These are phyloP conservation scores for Lepidocolaptes lacrymiger DNA, from an alignment of 2,797 vertebrate genomes.

Conservation along the genomic window DNA sequence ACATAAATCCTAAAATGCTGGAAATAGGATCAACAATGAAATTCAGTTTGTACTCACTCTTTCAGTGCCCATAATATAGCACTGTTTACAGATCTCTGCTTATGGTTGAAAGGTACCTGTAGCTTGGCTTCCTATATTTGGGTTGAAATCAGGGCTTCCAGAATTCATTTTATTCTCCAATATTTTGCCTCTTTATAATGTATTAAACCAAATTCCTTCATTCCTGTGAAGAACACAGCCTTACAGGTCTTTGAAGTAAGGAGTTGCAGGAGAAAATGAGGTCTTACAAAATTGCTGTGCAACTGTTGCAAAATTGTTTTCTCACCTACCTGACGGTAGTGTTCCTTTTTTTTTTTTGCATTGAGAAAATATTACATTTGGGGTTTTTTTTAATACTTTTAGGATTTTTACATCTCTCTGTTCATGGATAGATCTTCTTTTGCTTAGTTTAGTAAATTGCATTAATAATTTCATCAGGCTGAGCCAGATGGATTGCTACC, in stretches of 20 bases:
- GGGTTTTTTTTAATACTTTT: not conserved
- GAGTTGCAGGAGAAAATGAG: not conserved
- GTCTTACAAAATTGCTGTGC: not conserved
- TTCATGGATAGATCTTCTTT: not conserved
- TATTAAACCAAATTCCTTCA: not conserved
- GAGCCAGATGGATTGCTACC: slow-evolving; percentile 6
- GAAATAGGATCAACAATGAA: not conserved
- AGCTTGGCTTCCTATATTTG: not conserved
- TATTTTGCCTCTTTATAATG: not conserved
- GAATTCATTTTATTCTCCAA: not conserved
- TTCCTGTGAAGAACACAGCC: not conserved
- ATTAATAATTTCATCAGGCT: not conserved
- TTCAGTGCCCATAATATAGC: not conserved
- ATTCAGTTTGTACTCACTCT: not conserved
- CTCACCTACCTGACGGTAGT: not conserved
- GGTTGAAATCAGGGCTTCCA: not conserved
- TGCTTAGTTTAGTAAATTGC: not conserved
- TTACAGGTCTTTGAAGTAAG: not conserved
- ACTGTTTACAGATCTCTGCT: not conserved
- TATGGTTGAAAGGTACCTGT: not conserved
- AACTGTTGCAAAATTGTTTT: not conserved
- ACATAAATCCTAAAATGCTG: slow-evolving; percentile 12
- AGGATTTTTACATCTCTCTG: not conserved
- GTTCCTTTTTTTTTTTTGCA: not conserved
- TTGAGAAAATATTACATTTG: not conserved